Evolutionary conservation across 1,140 invertebrate genomes (phyloP).

Genomic region (Contarinia nasturtii): DNA sequence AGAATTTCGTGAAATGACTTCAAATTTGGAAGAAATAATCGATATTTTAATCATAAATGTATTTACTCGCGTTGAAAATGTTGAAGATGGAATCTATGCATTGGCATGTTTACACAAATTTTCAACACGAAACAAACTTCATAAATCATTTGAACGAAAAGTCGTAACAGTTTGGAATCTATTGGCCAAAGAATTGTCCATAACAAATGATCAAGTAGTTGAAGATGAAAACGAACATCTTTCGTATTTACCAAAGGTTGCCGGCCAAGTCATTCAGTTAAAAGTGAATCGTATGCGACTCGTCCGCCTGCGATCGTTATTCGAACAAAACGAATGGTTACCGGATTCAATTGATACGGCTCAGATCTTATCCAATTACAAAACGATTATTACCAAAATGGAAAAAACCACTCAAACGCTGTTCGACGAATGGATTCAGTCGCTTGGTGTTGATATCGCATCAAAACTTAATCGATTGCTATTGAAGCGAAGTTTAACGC

Average conservation of each 20-base stretch:
- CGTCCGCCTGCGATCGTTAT: conserved; percentile 10
- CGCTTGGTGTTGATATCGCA: conserved; percentile 35
- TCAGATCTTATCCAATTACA: neutral
- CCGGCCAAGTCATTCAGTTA: conserved; percentile 27
- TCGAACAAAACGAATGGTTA: conserved; percentile 14
- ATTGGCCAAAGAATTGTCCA: conserved; percentile 57
- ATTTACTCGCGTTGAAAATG: conserved; percentile 44
- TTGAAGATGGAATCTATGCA: conserved; percentile 51
- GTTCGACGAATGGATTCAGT: conserved; percentile 38
- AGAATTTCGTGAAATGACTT: conserved; percentile 39
- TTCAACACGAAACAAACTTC: conserved; percentile 40
- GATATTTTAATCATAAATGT: conserved; percentile 47
- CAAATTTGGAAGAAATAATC: conserved; percentile 45
- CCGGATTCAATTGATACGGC: conserved; percentile 6
- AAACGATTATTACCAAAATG: neutral
- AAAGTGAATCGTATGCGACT: conserved; percentile 16
- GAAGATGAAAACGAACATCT: conserved; percentile 37
- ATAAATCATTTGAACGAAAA: conserved; percentile 38
- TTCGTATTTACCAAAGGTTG: conserved; percentile 42
- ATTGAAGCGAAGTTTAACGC: conserved; percentile 40
- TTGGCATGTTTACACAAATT: conserved; percentile 49
- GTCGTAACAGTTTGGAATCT: conserved; percentile 45
- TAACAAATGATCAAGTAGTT: conserved; percentile 47
- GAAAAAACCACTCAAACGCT: conserved; percentile 11
- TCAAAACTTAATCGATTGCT: conserved; percentile 45